Evolutionary conservation across 1,140 invertebrate genomes (phyloP).

Genomic region (Linepithema humile): DNA sequence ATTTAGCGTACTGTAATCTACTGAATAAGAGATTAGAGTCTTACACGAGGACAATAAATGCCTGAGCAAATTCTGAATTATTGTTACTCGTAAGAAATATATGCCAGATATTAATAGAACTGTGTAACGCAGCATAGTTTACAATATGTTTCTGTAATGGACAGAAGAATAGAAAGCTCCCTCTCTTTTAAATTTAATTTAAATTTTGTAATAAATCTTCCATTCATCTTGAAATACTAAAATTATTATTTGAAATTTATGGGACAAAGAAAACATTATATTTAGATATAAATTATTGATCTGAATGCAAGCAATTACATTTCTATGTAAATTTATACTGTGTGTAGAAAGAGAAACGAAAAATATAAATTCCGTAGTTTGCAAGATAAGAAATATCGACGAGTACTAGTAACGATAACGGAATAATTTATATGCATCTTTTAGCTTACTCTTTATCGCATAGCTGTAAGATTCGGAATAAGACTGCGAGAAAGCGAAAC

Average conservation of each 20-base stretch:
- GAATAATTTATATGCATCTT: conserved; percentile 12
- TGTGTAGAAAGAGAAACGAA: not conserved
- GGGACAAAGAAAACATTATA: not conserved
- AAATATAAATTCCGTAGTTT: not conserved
- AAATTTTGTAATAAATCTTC: not conserved
- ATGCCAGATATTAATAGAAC: not conserved
- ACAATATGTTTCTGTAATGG: not conserved
- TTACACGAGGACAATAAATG: not conserved
- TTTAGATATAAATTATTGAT: not conserved
- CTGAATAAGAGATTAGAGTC: not conserved
- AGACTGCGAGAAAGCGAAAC: not conserved
- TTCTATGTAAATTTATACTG: not conserved
- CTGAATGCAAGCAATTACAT: not conserved
- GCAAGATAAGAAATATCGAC: not conserved
- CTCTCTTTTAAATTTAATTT: not conserved
- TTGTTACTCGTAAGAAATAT: not conserved
- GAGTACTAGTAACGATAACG: not conserved
- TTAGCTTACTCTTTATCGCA: not conserved
- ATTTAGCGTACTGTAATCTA: not conserved
- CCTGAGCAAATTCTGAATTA: not conserved
- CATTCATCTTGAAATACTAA: not conserved
- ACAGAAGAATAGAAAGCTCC: not conserved
- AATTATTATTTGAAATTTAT: not conserved
- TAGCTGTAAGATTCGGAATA: not conserved
- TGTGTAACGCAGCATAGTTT: not conserved